These are phyloP conservation scores for Cryptotermes secundus DNA, from an alignment of 1,140 invertebrate species.

Conservation along the genomic window DNA sequence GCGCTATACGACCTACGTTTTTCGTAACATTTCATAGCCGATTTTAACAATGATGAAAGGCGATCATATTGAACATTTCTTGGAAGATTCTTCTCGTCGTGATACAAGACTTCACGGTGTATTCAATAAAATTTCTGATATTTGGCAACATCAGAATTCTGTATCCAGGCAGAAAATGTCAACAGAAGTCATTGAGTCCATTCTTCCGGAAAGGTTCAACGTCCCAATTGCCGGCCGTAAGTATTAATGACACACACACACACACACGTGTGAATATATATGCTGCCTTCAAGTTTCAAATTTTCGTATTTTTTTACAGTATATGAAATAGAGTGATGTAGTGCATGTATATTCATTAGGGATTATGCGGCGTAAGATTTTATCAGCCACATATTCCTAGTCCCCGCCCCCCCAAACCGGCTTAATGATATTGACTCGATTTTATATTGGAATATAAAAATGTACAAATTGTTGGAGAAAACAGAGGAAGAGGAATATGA, in stretches of 20 bases:
- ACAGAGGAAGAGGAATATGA: not conserved
- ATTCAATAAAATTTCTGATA: conserved; percentile 40
- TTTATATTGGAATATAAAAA: too few relatives aligned
- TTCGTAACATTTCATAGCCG: not conserved
- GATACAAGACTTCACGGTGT: conserved; percentile 40
- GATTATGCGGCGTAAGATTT: too few relatives aligned
- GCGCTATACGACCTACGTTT: not conserved
- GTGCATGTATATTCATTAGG: too few relatives aligned
- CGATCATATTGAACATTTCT: conserved; percentile 38
- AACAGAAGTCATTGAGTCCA: conserved; percentile 39
- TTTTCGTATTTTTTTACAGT: too few relatives aligned
- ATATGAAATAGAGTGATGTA: too few relatives aligned
- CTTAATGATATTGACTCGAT: too few relatives aligned
- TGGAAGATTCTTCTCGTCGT: conserved; percentile 37
- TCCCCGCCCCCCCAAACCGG: too few relatives aligned
- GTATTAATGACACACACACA: conserved; percentile 3
- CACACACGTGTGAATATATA: too few relatives aligned
- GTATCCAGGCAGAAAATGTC: conserved; percentile 39
- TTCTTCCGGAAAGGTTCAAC: conserved; percentile 38
- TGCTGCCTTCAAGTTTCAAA: too few relatives aligned
- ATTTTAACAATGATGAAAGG: conserved; percentile 36
- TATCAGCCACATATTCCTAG: too few relatives aligned
- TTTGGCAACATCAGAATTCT: conserved; percentile 38
- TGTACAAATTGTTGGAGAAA: too few relatives aligned
- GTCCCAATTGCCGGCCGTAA: conserved; percentile 34